Percentiles rank a stretch among this genome's conserved stretches.
Conservation (phyloP, 2,113 vertebrate species). For the Rhabdornis inornatus region DNA sequence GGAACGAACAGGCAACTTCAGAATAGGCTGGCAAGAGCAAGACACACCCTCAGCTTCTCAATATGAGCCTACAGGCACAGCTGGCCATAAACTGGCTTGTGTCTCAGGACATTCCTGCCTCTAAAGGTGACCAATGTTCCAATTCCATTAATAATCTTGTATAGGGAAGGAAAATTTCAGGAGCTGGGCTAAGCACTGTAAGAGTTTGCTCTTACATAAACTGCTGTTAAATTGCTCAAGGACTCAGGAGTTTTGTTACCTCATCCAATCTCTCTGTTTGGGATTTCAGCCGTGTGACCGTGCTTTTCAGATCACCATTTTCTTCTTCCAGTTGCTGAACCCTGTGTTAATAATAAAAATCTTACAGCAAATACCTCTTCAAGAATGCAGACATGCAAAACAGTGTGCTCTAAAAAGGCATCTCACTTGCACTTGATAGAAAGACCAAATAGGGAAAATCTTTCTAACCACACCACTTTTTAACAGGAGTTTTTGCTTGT, state of each 20-base stretch:
- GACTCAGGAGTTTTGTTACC: conserved; percentile 68
- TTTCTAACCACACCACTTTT: neutral
- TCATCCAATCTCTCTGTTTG: conserved; percentile 93
- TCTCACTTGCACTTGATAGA: neutral
- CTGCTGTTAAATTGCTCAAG: neutral
- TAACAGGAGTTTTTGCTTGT: neutral
- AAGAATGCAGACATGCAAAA: neutral
- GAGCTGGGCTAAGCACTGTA: neutral
- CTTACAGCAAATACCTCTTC: neutral
- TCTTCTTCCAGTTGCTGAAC: conserved; percentile 92
- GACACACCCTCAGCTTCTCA: neutral
- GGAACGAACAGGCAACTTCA: neutral
- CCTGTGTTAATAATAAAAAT: conserved; percentile 67
- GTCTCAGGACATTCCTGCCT: neutral
- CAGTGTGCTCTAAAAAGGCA: neutral
- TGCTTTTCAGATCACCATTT: conserved; percentile 79
- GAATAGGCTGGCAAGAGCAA: neutral
- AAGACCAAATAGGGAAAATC: neutral
- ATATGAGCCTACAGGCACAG: neutral
- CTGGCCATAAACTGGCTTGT: neutral
- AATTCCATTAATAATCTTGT: neutral
- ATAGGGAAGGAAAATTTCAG: neutral
- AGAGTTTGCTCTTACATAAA: neutral
- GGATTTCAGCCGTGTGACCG: conserved; percentile 83
- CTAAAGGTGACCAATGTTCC: neutral